These are phyloP conservation scores for Andrena trimmerana DNA, from an alignment of 2,888 invertebrate genomes.

Conservation along the genomic window DNA sequence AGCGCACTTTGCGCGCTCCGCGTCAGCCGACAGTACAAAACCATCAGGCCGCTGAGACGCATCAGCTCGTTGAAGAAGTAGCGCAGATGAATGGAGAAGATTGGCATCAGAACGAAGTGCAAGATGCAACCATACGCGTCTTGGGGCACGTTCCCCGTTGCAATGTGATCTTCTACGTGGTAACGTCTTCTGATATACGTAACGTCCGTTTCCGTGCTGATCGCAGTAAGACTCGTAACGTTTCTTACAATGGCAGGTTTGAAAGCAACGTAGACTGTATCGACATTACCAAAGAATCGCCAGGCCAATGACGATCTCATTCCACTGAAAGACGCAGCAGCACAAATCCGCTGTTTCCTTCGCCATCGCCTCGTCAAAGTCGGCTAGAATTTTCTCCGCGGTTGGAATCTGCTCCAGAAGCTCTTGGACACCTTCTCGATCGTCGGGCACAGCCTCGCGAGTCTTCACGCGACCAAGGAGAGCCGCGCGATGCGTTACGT, in stretches of 20 bases:
- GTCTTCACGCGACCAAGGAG: constrained; percentile 71
- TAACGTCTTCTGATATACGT: constrained; percentile 73
- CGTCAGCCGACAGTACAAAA: constrained; percentile 87
- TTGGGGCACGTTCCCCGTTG: constrained; percentile 74
- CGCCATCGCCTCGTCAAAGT: constrained; percentile 71
- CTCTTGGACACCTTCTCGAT: constrained; percentile 62
- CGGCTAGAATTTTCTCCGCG: constrained; percentile 60
- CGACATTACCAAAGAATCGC: constrained; percentile 85
- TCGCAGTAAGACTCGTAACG: background rate
- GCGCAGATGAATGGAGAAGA: constrained; percentile 87
- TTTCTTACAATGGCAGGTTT: background rate
- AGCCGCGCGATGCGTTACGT: constrained; percentile 84
- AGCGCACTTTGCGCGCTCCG: constrained; percentile 59
- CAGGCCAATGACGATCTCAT: constrained; percentile 86
- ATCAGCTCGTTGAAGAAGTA: constrained; percentile 89
- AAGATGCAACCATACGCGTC: constrained; percentile 84
- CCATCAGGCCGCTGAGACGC: constrained; percentile 86
- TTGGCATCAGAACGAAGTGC: constrained; percentile 87
- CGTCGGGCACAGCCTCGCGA: constrained; percentile 71
- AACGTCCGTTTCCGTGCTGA: constrained; percentile 41
- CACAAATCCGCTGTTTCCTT: constrained; percentile 74
- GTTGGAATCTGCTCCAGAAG: constrained; percentile 73
- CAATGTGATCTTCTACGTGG: constrained; percentile 82
- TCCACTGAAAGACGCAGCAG: constrained; percentile 83
- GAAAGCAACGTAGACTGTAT: background rate